Conservation (phyloP, 2,113 vertebrate species). For the Sisor rabdophorus region DNA sequence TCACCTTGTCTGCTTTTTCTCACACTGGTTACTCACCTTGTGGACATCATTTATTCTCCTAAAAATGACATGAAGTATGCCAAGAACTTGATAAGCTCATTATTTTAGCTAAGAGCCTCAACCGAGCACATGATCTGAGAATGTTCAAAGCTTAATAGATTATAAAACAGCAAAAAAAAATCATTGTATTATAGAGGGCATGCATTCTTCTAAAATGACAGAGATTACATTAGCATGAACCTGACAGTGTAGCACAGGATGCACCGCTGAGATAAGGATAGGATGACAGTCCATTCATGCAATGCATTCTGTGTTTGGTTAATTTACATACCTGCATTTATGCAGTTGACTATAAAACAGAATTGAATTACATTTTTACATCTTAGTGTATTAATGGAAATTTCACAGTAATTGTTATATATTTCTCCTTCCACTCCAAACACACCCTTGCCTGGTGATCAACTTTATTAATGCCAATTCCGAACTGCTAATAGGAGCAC, state of each 20-base stretch:
- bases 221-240: not conserved
- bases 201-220: not conserved
- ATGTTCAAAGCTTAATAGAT: conserved; percentile 37
- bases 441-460: not conserved
- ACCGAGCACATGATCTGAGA: conserved; percentile 51
- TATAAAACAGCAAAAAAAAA: not conserved
- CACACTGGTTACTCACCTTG: conserved; percentile 31
- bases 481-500: not conserved
- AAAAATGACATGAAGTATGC: conserved; percentile 54
- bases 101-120: conserved; percentile 34
- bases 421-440: not conserved
- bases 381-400: not conserved
- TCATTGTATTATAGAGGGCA: not conserved
- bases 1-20: conserved; percentile 32
- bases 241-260: not conserved
- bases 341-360: not conserved
- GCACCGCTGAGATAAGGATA: not conserved
- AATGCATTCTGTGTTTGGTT: no score
- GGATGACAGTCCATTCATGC: not conserved
- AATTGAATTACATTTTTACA: not conserved
- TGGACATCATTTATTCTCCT: conserved; percentile 40
- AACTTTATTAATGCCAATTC: not conserved
- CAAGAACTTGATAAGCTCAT: conserved; percentile 55
- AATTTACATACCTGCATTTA: not conserved
- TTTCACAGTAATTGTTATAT: not conserved